phyloP scores from a whole-genome alignment of 1,140 invertebrate species.

The Heliconius nattereri region DNA sequence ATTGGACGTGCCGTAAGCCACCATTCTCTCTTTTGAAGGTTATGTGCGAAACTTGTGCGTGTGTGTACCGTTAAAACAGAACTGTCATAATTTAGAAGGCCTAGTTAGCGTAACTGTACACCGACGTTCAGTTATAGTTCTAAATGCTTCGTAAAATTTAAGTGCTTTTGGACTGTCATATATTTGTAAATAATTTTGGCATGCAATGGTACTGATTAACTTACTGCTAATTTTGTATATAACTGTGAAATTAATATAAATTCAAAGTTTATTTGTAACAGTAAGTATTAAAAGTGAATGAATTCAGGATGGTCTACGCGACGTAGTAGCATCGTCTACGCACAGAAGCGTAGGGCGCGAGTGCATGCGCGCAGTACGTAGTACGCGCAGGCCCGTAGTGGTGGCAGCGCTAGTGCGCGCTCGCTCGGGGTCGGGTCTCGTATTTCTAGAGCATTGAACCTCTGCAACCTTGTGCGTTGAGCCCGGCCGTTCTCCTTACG shows the following conservation, averaged over 20 bases:
- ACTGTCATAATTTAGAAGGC: constrained; percentile 67
- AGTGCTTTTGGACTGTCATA: neutral
- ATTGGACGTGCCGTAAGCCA: constrained; percentile 74
- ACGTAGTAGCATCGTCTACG: constrained; percentile 57
- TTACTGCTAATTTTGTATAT: neutral
- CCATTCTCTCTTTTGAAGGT: constrained; percentile 80
- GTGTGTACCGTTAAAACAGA: constrained; percentile 74
- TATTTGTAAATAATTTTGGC: neutral
- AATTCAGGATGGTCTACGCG: constrained; percentile 48
- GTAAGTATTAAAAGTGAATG: neutral
- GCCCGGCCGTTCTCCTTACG: constrained; percentile 72
- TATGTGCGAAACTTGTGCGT: constrained; percentile 60
- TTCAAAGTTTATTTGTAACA: neutral
- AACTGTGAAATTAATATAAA: neutral
- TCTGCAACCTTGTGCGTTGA: constrained; percentile 80
- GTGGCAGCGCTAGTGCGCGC: constrained; percentile 47
- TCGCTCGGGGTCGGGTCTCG: constrained; percentile 70
- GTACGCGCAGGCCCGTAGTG: constrained; percentile 34
- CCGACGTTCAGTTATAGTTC: constrained; percentile 24
- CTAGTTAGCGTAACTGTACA: constrained; percentile 52
- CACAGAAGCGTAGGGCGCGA: constrained; percentile 29
- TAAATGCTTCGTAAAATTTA: neutral
- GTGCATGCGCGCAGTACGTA: constrained; percentile 29
- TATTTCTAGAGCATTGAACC: constrained; percentile 81
- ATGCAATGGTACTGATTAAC: neutral